A percentile compares a stretch with the other conserved stretches of the same genome.
phyloP scores from a whole-genome alignment of 2,888 invertebrate genomes.

The Schizotus pectinicornis region DNA sequence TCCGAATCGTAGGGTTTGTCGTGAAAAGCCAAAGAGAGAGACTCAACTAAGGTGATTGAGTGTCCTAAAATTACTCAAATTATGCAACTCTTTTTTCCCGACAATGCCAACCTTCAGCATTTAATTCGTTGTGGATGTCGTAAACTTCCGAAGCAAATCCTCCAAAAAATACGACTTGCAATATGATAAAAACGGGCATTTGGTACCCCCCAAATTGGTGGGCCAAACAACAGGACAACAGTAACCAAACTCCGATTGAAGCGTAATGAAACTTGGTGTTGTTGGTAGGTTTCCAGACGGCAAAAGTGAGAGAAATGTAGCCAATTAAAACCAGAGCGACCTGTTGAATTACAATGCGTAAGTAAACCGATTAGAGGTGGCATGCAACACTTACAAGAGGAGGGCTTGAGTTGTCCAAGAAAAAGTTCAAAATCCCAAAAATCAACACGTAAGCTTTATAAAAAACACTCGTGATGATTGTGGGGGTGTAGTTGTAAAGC shows the following conservation, averaged over 20 bases:
- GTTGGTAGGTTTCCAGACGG: constrained; percentile 78
- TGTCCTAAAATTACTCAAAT: constrained; percentile 35
- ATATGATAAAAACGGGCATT: constrained; percentile 73
- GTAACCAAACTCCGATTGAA: constrained; percentile 77
- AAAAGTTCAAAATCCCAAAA: constrained; percentile 47
- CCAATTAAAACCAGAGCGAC: constrained; percentile 69
- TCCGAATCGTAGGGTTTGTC: constrained; percentile 39
- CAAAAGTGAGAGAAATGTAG: constrained; percentile 73
- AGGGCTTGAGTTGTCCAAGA: constrained; percentile 52
- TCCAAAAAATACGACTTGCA: constrained; percentile 69
- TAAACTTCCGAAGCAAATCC: constrained; percentile 72
- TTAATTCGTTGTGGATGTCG: constrained; percentile 62
- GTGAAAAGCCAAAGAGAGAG: constrained; percentile 43
- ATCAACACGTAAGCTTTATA: constrained; percentile 57
- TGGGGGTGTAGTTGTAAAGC: constrained; percentile 76
- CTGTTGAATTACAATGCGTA: constrained; percentile 59
- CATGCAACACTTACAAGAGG: constrained; percentile 49
- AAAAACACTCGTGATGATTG: constrained; percentile 65
- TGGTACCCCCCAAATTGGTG: constrained; percentile 77
- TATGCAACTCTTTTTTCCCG: neutral
- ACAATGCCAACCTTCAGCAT: constrained; percentile 55
- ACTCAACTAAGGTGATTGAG: constrained; percentile 43
- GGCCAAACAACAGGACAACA: constrained; percentile 76
- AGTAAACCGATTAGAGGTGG: constrained; percentile 5
- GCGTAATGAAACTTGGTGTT: constrained; percentile 70